Percentiles rank a stretch among this genome's conserved stretches.
phyloP scores from a whole-genome alignment of 2,113 vertebrate genomes.

The Chunga burmeisteri region DNA sequence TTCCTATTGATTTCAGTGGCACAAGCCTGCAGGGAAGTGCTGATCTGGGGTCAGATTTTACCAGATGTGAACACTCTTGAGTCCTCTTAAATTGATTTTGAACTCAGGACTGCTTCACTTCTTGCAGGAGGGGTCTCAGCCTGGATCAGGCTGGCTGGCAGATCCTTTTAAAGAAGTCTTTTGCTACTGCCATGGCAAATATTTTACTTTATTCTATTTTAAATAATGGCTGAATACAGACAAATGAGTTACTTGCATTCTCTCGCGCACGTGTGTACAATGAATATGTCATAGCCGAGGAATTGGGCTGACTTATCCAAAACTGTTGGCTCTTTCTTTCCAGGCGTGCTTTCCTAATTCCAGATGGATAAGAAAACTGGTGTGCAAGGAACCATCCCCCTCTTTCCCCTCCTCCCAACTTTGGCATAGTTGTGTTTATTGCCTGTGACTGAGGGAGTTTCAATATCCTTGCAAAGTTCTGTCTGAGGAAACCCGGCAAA shows the following conservation, averaged over 20 bases:
- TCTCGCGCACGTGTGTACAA: background rate
- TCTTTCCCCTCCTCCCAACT: conserved; percentile 32
- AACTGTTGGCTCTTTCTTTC: conserved; percentile 47
- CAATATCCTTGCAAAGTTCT: conserved; percentile 42
- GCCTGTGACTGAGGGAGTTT: conserved; percentile 57
- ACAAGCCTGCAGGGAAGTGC: background rate
- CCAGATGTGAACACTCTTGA: background rate
- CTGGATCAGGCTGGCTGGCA: background rate
- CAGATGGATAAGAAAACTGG: conserved; percentile 60
- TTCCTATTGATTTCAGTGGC: background rate
- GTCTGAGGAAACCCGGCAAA: background rate
- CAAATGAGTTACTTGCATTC: background rate
- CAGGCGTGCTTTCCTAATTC: conserved; percentile 64
- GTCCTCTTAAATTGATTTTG: background rate
- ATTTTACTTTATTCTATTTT: background rate
- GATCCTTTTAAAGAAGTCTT: background rate
- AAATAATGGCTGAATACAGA: background rate
- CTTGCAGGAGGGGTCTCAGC: background rate
- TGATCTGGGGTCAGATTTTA: background rate
- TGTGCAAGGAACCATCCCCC: conserved; percentile 39
- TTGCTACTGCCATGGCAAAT: background rate
- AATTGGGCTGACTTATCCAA: conserved; percentile 54
- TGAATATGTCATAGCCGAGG: conserved; percentile 32
- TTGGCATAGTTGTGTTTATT: conserved; percentile 64
- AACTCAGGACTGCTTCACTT: background rate